Percentiles rank a stretch among this genome's conserved stretches.
phyloP scores from a whole-genome alignment of 2,888 invertebrate genomes.

The Sabatieria punctata region DNA sequence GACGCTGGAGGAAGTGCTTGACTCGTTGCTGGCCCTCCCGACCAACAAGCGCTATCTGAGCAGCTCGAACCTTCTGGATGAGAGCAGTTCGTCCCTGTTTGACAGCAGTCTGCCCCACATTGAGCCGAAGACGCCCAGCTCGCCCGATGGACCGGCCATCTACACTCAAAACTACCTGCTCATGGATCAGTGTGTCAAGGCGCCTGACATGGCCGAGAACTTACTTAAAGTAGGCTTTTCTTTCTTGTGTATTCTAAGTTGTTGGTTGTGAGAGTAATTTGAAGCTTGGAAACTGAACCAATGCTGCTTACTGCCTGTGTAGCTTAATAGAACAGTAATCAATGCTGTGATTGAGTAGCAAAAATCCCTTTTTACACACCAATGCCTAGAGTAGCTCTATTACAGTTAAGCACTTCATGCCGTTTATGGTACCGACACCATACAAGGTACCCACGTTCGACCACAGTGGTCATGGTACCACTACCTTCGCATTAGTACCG shows the following conservation, averaged over 20 bases:
- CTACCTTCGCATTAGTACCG: too few relatives aligned
- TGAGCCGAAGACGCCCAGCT: slow-evolving; percentile 8
- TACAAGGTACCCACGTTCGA: too few relatives aligned
- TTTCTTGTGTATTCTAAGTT: too few relatives aligned
- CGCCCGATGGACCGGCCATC: slow-evolving; percentile 23
- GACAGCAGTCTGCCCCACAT: neutral
- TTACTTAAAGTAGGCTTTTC: slow-evolving; percentile 19
- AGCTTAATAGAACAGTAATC: neutral
- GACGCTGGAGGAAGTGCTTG: slow-evolving; percentile 79
- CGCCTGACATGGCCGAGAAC: slow-evolving; percentile 25
- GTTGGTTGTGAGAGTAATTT: too few relatives aligned
- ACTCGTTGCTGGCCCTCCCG: slow-evolving; percentile 52
- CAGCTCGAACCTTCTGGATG: slow-evolving; percentile 5
- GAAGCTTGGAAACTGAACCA: too few relatives aligned
- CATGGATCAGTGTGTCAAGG: slow-evolving; percentile 22
- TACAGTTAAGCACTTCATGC: too few relatives aligned
- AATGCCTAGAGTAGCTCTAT: too few relatives aligned
- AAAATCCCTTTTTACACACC: too few relatives aligned
- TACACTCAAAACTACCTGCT: slow-evolving; percentile 22
- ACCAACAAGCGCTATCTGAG: neutral
- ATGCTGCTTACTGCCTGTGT: too few relatives aligned
- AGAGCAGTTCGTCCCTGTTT: neutral
- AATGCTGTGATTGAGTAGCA: neutral
- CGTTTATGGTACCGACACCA: too few relatives aligned
- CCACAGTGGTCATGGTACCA: too few relatives aligned